phyloP scores from a whole-genome alignment of 2,113 vertebrate species.

The Leucopternis melanops region DNA sequence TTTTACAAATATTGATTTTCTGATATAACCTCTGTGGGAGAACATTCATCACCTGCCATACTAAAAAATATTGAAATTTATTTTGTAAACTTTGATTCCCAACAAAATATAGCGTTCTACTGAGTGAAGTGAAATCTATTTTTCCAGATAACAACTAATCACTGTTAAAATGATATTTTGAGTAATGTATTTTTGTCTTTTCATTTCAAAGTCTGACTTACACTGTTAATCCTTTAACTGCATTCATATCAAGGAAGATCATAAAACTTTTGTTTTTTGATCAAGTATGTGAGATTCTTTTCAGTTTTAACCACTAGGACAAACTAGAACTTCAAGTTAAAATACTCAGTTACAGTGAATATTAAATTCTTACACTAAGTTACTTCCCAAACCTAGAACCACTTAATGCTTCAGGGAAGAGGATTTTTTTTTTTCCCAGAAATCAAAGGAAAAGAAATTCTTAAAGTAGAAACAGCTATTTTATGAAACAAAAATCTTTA shows the following conservation, averaged over 20 bases:
- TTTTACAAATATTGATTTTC: constrained; percentile 98
- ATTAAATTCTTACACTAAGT: neutral
- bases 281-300: neutral
- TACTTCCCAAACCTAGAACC: neutral
- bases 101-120: constrained; percentile 34
- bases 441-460: neutral
- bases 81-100: constrained; percentile 65
- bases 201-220: neutral
- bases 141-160: constrained; percentile 22
- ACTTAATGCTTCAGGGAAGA: neutral
- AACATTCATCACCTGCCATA: constrained; percentile 91
- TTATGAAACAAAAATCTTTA: neutral
- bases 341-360: neutral
- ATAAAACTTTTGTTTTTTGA: neutral
- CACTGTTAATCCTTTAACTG: neutral
- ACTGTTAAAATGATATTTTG: neutral
- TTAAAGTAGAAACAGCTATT: neutral
- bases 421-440: neutral
- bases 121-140: constrained; percentile 32
- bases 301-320: neutral
- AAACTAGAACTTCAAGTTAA: neutral
- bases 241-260: neutral
- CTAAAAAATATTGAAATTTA: constrained; percentile 73
- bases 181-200: neutral
- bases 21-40: constrained; percentile 82